A percentile compares a stretch with the other conserved stretches of the same genome.
These are phyloP conservation scores for Meriones psammophilus DNA, from an alignment of 2,797 vertebrate species.

Conservation along the genomic window DNA sequence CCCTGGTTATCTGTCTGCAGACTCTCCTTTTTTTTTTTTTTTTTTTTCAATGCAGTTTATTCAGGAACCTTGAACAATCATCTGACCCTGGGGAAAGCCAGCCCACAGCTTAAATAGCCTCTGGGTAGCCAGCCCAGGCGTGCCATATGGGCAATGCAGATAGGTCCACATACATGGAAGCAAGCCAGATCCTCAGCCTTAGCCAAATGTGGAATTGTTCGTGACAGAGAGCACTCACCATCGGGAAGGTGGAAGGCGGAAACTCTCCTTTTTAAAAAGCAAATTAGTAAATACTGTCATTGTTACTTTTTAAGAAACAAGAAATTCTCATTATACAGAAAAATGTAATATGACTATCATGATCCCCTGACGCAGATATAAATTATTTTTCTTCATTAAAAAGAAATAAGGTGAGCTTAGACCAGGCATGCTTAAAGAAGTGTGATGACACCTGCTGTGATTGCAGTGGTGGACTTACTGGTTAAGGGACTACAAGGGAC, in stretches of 20 bases:
- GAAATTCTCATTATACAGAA: not conserved
- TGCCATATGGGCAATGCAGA: too few relatives aligned
- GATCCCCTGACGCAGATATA: not conserved
- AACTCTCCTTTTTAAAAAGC: slow-evolving; percentile 9
- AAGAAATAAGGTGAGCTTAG: not conserved
- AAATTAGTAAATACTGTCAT: not conserved
- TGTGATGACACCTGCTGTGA: too few relatives aligned
- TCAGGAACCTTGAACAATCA: too few relatives aligned
- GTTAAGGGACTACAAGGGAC: not conserved
- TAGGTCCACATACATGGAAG: too few relatives aligned
- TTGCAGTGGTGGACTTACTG: rapidly evolving
- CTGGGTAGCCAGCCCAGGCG: too few relatives aligned
- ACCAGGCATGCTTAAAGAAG: not conserved
- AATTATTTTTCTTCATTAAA: slow-evolving; percentile 47
- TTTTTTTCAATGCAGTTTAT: too few relatives aligned
- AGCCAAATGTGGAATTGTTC: too few relatives aligned
- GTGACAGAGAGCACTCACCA: too few relatives aligned
- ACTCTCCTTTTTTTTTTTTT: slow-evolving; percentile 29
- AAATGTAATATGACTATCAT: not conserved
- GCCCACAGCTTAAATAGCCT: too few relatives aligned
- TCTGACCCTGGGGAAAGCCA: too few relatives aligned
- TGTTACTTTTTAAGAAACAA: slow-evolving; percentile 17
- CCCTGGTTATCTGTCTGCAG: not conserved
- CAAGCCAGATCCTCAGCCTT: too few relatives aligned
- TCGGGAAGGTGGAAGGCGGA: too few relatives aligned